These are phyloP conservation scores for Heliconius sara DNA, from an alignment of 2,888 invertebrate genomes.

Conservation along the genomic window DNA sequence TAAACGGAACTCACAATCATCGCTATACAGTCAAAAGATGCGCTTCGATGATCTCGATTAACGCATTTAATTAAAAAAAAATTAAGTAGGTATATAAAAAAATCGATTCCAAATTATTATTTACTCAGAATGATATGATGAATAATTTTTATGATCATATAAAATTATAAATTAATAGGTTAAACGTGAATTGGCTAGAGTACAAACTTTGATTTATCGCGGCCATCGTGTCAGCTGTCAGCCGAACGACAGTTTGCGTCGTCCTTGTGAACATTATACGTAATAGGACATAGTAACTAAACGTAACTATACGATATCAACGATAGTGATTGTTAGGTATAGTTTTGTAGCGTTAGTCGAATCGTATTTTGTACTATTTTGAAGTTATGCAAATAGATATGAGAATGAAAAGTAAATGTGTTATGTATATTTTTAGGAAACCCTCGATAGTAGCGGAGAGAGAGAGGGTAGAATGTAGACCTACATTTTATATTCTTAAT, in stretches of 20 bases:
- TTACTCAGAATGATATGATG: background rate
- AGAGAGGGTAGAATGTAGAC: too few relatives aligned
- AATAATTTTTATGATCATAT: background rate
- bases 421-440: too few relatives aligned
- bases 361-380: background rate
- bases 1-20: background rate
- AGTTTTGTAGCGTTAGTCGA: background rate
- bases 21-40: background rate
- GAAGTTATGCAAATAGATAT: too few relatives aligned
- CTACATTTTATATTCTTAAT: too few relatives aligned
- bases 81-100: background rate
- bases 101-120: background rate
- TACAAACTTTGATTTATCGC: constrained; percentile 1
- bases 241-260: background rate
- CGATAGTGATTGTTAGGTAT: too few relatives aligned
- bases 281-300: too few relatives aligned
- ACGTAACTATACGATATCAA: too few relatives aligned
- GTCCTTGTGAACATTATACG: background rate
- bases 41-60: background rate
- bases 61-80: background rate
- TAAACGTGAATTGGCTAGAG: background rate
- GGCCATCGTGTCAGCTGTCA: background rate
- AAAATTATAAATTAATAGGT: background rate
- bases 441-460: too few relatives aligned
- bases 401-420: too few relatives aligned